phyloP scores from a whole-genome alignment of 2,797 vertebrate genomes.

The Potorous gilbertii region DNA sequence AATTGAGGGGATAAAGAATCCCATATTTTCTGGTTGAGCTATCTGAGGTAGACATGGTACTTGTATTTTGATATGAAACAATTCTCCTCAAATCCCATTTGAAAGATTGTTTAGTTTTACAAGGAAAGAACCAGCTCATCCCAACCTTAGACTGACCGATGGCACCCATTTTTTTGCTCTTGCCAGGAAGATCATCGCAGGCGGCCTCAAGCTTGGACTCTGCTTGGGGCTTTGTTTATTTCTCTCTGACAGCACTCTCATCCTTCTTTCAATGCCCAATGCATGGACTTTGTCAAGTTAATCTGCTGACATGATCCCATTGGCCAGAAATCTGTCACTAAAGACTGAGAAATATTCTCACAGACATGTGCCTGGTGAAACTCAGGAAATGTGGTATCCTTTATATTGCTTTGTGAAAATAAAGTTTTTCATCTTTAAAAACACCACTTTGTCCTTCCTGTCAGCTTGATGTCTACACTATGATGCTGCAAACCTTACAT shows the following conservation, averaged over 20 bases:
- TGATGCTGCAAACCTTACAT: background rate
- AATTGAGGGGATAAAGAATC: conserved; percentile 65
- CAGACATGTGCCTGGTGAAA: conserved; percentile 58
- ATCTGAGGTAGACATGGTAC: conserved; percentile 60
- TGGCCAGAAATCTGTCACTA: conserved; percentile 73
- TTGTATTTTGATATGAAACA: conserved; percentile 71
- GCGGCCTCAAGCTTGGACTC: conserved; percentile 64
- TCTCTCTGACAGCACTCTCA: conserved; percentile 75
- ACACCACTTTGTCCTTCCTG: background rate
- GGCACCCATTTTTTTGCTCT: conserved; percentile 78
- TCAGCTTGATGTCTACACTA: background rate
- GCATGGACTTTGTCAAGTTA: conserved; percentile 81
- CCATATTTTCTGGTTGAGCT: conserved; percentile 65
- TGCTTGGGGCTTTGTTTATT: conserved; percentile 79
- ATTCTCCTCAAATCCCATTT: conserved; percentile 78
- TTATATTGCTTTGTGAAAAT: conserved; percentile 52
- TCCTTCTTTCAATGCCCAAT: conserved; percentile 76
- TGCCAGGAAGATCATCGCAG: conserved; percentile 73
- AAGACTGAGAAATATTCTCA: conserved; percentile 72
- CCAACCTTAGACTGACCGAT: conserved; percentile 79
- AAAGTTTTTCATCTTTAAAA: background rate
- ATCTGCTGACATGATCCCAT: conserved; percentile 75
- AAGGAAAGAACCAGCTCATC: conserved; percentile 75
- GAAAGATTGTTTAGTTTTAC: conserved; percentile 80
- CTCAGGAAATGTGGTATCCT: conserved; percentile 54